Evolutionary conservation across 2,797 vertebrate species (phyloP).

Genomic region (Alectoris magna): DNA sequence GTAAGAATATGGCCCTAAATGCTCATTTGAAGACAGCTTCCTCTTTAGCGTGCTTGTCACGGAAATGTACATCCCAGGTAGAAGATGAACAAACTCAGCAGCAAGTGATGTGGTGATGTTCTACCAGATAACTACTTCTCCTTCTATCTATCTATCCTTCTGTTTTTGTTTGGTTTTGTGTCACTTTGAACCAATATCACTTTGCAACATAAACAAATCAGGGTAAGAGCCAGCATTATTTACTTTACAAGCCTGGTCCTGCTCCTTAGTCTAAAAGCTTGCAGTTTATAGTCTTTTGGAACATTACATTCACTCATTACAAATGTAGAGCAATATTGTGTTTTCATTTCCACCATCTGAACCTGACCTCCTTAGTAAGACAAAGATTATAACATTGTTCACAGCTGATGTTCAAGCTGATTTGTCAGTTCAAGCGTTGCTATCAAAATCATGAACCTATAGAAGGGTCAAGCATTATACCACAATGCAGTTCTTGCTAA

Average conservation of each 20-base stretch:
- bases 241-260: not conserved
- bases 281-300: not conserved
- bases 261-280: not conserved
- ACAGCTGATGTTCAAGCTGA: not conserved
- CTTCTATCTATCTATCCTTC: not conserved
- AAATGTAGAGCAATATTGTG: not conserved
- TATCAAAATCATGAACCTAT: not conserved
- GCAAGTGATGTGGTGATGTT: not conserved
- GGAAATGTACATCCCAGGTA: not conserved
- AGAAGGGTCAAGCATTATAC: not conserved
- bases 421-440: not conserved
- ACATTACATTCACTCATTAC: not conserved
- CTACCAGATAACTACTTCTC: not conserved
- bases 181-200: not conserved
- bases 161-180: not conserved
- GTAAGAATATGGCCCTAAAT: not conserved
- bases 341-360: not conserved
- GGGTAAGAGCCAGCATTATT: not conserved
- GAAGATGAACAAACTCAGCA: not conserved
- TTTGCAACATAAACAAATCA: not conserved
- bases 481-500: not conserved
- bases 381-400: not conserved
- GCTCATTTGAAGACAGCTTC: not conserved
- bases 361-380: not conserved
- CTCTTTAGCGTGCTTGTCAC: not conserved